Evolutionary conservation across 92 coral and sea anemone species (phyloP), one percentile per base, ranked within the genome.

Genomic region (Parazoanthus darwini): DNA sequence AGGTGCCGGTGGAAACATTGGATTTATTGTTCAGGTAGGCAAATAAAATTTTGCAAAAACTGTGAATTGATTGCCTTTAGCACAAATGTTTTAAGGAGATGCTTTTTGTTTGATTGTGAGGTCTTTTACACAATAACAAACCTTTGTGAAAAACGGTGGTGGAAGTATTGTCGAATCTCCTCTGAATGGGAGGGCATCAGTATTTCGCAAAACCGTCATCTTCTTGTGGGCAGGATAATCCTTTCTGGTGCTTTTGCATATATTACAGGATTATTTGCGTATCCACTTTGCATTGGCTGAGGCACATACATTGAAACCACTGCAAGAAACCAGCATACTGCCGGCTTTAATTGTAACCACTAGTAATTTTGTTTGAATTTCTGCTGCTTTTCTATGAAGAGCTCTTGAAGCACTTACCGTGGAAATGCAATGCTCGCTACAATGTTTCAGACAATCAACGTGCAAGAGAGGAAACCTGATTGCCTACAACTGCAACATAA

Each of bases 11-110:
- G 67, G 39, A 78, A 78, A 5, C 82, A 25, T 46, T 26, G 65
- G 56, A 20, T 46, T 78, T 78, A 46, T 42, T 78, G 70, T 46
- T 78, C 82, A 78, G 82, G 82, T 78, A 78, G 36, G 82, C 16
- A 78, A 46, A n/a, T 78, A 46, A 8, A 58, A 48, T 33, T 78
- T 78, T 48, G 70, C 6, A 26, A 63, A 63, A 63, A 63, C 6
- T 18, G 26, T 20, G 4, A 5, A 20, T 63, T 63, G n/a, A 63
- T 63, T 13, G 22, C 26, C 8, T 63, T 2, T 63, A 63, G 26
- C 70, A 63, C 25, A 63, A 18, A 20, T 63, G n/a, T 5, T 4
- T 20, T 54, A 13, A 54, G 9, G 59, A 54, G 70, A 5, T 6
- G 8, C 8, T 63, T 5, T 16, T 63, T 22, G 68, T 63, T 63